Evolutionary conservation across 2,797 vertebrate species (phyloP), one percentile per base, ranked within the genome.

Genomic region (Alca torda): DNA sequence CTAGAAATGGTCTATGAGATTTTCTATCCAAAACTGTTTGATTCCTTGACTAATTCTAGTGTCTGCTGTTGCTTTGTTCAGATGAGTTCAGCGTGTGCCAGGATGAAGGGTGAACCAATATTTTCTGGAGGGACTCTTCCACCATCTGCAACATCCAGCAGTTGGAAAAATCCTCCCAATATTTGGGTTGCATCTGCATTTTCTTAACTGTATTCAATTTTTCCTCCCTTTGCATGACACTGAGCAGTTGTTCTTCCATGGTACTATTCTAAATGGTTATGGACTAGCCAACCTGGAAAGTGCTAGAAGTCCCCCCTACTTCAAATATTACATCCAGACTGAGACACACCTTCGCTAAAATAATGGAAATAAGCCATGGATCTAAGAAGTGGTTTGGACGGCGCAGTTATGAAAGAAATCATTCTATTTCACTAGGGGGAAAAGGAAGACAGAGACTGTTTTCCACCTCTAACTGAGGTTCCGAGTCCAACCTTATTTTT

Each of bases 331-430:
- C 4, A 1, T 31, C 48, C 75, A 93, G 75, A 89, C 41, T 28
- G 31, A 92, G 63, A 48, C 28, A 77, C 78, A 89, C 57, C 81
- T 96, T 91, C 57, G 31, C 68, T 89, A 56, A 92, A 96, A 79
- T 63, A 56, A 76, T 82, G 86, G 81, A 87, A 96, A 67, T 33
- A 74, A 91, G 45, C 41, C 68, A 87, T 26, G 33, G 85, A 69
- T 41, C 30, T 61, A 67, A 82, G 68, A 90, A 75, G 72, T 83
- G 57, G 56, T 87, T 92, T 95, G 95, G 61, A 86, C 0, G 0
- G 26, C 59, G 28, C 19, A 50, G 56, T 84, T 87, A 87, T 65
- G 43, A 93, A 95, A 93, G 68, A 89, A 90, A 85, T 84, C 24
- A 51, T 87, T 57, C 60, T 51, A 4, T 74, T 95, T 87, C 73